These are phyloP conservation scores for Miichthys miiuy DNA, from an alignment of 2,797 vertebrate genomes.

Conservation along the genomic window DNA sequence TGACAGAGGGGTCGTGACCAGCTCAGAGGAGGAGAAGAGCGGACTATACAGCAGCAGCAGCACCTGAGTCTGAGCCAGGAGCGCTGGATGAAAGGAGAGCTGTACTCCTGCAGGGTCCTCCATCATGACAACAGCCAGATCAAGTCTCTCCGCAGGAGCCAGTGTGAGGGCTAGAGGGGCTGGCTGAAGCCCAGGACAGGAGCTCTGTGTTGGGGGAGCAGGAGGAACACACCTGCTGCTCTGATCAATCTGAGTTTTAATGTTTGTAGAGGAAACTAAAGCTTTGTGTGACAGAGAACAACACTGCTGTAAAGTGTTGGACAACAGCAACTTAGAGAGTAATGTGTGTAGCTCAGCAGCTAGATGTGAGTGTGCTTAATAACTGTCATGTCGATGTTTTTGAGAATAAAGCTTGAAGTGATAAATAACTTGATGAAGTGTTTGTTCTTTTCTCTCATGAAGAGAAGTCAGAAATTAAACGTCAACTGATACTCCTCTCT, in stretches of 20 bases:
- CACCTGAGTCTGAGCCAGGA: slow-evolving; percentile 50
- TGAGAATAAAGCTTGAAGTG: too few relatives aligned
- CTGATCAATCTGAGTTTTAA: not conserved
- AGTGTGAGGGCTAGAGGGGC: slow-evolving; percentile 49
- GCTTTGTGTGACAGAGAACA: too few relatives aligned
- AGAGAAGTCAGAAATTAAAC: too few relatives aligned
- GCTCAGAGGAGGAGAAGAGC: slow-evolving; percentile 54
- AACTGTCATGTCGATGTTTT: too few relatives aligned
- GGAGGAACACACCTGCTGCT: slow-evolving; percentile 22
- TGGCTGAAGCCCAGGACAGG: slow-evolving; percentile 24
- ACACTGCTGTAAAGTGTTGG: too few relatives aligned
- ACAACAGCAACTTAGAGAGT: too few relatives aligned
- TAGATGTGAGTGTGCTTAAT: too few relatives aligned
- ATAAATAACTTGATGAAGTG: too few relatives aligned
- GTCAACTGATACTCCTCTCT: too few relatives aligned
- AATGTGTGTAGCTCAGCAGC: too few relatives aligned
- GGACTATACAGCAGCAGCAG: slow-evolving; percentile 60
- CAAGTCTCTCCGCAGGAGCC: slow-evolving; percentile 32
- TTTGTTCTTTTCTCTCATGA: too few relatives aligned
- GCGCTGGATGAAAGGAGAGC: slow-evolving; percentile 39
- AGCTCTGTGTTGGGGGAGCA: slow-evolving; percentile 26
- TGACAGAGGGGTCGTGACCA: slow-evolving; percentile 54
- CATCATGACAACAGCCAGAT: slow-evolving; percentile 8
- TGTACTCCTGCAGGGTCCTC: slow-evolving; percentile 15
- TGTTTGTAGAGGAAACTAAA: too few relatives aligned